Base-by-base conservation (phyloP, 1,140 invertebrate genomes). In the Macrobrachium nipponense region DNA sequence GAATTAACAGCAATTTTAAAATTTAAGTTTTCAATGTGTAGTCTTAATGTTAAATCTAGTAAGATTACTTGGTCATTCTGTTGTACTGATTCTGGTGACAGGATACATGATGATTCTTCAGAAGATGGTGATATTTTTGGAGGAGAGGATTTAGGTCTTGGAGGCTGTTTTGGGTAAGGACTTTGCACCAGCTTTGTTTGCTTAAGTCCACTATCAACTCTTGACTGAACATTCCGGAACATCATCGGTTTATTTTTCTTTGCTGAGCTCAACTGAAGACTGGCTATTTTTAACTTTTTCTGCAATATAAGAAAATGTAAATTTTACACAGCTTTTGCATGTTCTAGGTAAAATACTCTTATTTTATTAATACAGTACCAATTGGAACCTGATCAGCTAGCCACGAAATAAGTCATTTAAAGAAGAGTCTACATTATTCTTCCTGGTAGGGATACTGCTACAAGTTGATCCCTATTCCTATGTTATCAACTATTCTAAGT, bases 201-300 rank as follows among this genome's bases (percentile, higher is more conserved):
- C 64, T 87, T 87, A n/a, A 81, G 72, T 62, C 85, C 85, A 66
- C 70, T 87, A 60, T 87, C 85, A 58, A 87, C 79, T 72, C 80
- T 73, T 12, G 85, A n/a, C 36, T 68, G 70, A 27, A 87, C 79
- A 64, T 87, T 62, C 2, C 79, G 85, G 66, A 87, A 87, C 79
- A 87, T 12, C 60, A 87, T 36, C 5, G 85, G 85, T 18, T 82
- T 87, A 18, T 87, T 87, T 60, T 82, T 81, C 11, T 76, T 73
- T 12, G 79, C 79, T 15, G 61, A 23, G 51, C 62, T 87, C 58
- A 87, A 44, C 43, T 87, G 85, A 77, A 87, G 75, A 58, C 76
- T 87, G 0, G 79, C 79, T 17, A 87, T 60, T 68, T 87, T 87
- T 61, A 87, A 17, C 72, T 81, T 87, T 77, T 82, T 87, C 85